These are phyloP conservation scores for Smutsia temminckii DNA, from an alignment of 2,797 vertebrate genomes.

Conservation along the genomic window DNA sequence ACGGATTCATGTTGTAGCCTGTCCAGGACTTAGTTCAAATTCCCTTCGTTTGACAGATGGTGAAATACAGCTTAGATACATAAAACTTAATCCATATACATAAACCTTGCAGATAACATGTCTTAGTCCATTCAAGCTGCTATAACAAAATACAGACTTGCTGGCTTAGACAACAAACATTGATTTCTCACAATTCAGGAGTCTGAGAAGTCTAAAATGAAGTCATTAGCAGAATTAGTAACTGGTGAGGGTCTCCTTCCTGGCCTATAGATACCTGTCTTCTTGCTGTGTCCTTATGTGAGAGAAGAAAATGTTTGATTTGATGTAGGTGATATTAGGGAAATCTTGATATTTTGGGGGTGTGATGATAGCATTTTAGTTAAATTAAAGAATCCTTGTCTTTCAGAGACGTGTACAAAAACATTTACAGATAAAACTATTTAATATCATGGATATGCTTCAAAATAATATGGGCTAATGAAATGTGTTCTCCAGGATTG, in stretches of 20 bases:
- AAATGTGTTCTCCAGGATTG: not conserved
- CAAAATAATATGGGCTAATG: not conserved
- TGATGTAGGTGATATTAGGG: not conserved
- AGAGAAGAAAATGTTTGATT: not conserved
- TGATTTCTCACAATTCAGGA: not conserved
- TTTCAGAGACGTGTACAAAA: not conserved
- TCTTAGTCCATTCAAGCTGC: not conserved
- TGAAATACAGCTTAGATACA: not conserved
- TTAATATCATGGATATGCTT: not conserved
- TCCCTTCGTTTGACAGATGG: not conserved
- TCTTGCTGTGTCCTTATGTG: not conserved
- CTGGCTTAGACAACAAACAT: not conserved
- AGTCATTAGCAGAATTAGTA: not conserved
- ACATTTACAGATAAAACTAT: not conserved
- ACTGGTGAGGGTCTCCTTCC: not conserved
- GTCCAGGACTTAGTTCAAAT: not conserved
- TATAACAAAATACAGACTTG: not conserved
- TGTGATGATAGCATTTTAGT: not conserved
- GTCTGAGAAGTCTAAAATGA: not conserved
- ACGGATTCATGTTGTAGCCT: accelerated
- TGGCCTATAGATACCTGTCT: not conserved
- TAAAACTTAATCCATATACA: not conserved
- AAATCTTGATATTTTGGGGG: not conserved
- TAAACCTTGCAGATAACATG: not conserved
- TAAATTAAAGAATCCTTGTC: not conserved